Percentiles rank a stretch among this genome's conserved stretches.
Evolutionary conservation across 2,797 vertebrate species (phyloP).

Genomic region (Clarias laeviceps): DNA sequence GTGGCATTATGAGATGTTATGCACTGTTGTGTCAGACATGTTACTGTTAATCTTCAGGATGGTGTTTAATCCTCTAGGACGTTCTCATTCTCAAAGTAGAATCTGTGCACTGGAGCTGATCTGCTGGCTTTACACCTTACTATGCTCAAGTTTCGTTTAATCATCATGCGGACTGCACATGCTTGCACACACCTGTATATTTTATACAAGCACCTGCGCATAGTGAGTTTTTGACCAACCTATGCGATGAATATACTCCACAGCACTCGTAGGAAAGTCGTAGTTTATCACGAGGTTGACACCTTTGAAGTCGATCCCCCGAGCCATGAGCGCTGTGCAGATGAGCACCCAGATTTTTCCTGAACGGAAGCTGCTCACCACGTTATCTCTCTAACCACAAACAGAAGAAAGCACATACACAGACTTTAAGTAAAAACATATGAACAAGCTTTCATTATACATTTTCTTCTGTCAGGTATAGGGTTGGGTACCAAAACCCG

Average conservation of each 20-base stretch:
- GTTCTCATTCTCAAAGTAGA: neutral
- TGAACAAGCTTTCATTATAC: no score
- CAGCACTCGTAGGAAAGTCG: conserved; percentile 92
- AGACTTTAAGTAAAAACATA: no score
- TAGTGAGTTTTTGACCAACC: conserved; percentile 72
- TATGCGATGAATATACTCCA: conserved; percentile 96
- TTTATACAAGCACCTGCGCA: neutral
- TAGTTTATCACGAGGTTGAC: conserved; percentile 95
- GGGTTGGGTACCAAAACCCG: no score
- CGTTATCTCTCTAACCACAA: conserved; percentile 83
- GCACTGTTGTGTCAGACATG: neutral
- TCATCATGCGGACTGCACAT: neutral
- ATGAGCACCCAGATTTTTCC: conserved; percentile 98
- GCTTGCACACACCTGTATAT: neutral
- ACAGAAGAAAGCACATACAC: neutral
- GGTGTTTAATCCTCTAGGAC: neutral
- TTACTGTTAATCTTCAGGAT: neutral
- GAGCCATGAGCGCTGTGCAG: conserved; percentile 90
- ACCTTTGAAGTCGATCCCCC: conserved; percentile 98
- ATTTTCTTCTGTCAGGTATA: no score
- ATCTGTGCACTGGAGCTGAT: neutral
- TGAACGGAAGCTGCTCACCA: conserved; percentile 88
- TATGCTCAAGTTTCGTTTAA: neutral
- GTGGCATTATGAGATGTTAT: neutral
- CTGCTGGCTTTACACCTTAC: neutral